Base-by-base conservation (phyloP, 1,140 invertebrate species). In the Ctenoplectra terminalis region DNA sequence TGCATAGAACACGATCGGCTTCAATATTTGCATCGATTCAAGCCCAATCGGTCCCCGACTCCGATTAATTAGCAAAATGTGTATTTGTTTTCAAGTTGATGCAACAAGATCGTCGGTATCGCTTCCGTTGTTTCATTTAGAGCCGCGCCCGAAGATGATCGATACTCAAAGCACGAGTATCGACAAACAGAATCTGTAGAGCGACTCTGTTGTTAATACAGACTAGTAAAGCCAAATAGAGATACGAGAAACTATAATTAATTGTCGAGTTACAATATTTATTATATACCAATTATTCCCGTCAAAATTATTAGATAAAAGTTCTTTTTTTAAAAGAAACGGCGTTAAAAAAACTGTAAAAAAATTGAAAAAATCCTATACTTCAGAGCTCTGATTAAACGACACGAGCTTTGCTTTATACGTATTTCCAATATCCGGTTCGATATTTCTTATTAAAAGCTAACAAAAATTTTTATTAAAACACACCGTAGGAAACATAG, bases 61-160 rank as follows among this genome's bases (percentile, higher is more conserved):
- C 11, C 69, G 46, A 79, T 73, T 63, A 73, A 80, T 80, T 80
- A 80, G 34, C 37, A 46, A 73, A 52, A 50, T 54, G 34, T 40
- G 37, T 73, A 80, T 73, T 72, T 79, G 60, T 63, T 63, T 54
- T 8, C 46, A 2, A 31, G 70, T 63, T 52, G 60, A 64, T 43
- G 15, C 54, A 60, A 46, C 75, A 48, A 70, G 31, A 71, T 71
- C 31, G n/a, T 56, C 64, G 29, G 31, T 13, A 63, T 63, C 34
- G 61, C 37, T 64, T n/a, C 13, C 61, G 61, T 43, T 64, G 61
- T 64, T 64, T 64, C 50, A 67, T 46, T 67, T 31, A 29, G 43
- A 37, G 20, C 17, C 64, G 29, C 9, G 46, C 61, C 61, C 37
- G 34, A 15, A 1, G 5, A 26, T 40, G 37, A 64, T 40, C 61